A percentile compares a stretch with the other conserved stretches of the same genome.
Evolutionary conservation across 2,113 vertebrate genomes (phyloP).

Genomic region (Dasyornis broadbenti): DNA sequence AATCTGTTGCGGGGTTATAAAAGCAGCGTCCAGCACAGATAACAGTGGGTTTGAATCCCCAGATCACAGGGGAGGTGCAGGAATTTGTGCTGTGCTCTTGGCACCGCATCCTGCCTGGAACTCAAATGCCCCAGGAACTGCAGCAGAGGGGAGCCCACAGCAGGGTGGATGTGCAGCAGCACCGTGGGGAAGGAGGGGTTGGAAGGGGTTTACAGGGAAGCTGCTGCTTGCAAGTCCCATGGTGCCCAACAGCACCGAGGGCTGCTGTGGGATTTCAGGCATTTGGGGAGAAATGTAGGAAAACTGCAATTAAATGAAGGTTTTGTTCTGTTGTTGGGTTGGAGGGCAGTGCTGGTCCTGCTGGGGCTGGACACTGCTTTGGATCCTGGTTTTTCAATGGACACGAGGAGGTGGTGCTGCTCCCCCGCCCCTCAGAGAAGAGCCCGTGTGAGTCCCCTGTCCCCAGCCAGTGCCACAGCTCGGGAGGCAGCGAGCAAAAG

Average conservation of each 20-base stretch:
- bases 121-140: fast-evolving
- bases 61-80: not conserved
- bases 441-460: not conserved
- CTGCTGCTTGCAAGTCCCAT: fast-evolving
- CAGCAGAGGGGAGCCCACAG: fast-evolving
- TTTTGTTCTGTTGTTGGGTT: fast-evolving
- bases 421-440: too few relatives aligned
- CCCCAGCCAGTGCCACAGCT: not conserved
- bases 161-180: not conserved
- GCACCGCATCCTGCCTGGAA: not conserved
- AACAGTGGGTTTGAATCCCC: not conserved
- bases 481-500: fast-evolving
- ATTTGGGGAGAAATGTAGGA: not conserved
- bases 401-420: not conserved
- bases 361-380: not conserved
- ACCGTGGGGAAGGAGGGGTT: fast-evolving
- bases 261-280: not conserved
- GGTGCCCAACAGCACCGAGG: not conserved
- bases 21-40: not conserved
- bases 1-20: not conserved
- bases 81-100: not conserved
- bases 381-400: not conserved
- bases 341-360: not conserved
- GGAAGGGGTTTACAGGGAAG: fast-evolving
- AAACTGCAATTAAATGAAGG: fast-evolving